phyloP scores from a whole-genome alignment of 2,888 invertebrate genomes.

The Drosophila neonasuta region DNA sequence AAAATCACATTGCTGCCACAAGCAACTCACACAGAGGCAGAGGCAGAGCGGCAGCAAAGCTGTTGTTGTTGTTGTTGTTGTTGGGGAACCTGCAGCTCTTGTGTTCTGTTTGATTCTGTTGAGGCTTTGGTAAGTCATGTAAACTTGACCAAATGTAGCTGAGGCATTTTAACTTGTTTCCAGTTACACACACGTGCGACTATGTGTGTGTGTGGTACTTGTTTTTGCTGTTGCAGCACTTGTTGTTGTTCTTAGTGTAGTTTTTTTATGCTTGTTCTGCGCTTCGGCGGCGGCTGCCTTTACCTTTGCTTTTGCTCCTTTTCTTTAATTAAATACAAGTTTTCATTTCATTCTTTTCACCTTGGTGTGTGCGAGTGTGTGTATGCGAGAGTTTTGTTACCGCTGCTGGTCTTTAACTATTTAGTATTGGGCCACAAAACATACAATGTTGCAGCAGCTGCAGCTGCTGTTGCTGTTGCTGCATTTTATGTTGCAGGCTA shows the following conservation, averaged over 20 bases:
- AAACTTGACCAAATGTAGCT: slow-evolving; percentile 74
- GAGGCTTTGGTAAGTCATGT: slow-evolving; percentile 57
- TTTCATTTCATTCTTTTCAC: slow-evolving; percentile 71
- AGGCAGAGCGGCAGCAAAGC: too few species aligned
- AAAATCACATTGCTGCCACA: slow-evolving; percentile 61
- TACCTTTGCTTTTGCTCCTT: slow-evolving; percentile 47
- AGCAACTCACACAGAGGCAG: slow-evolving; percentile 2
- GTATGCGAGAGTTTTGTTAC: slow-evolving; percentile 7
- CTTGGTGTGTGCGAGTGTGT: slow-evolving; percentile 29
- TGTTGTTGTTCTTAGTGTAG: slow-evolving; percentile 34
- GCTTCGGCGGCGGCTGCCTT: slow-evolving; percentile 30
- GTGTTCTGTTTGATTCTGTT: slow-evolving; percentile 29
- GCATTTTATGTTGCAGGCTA: slow-evolving; percentile 29
- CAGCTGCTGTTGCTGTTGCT: slow-evolving; percentile 17
- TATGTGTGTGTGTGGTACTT: slow-evolving; percentile 48
- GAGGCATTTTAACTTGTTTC: slow-evolving; percentile 75
- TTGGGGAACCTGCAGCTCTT: slow-evolving; percentile 45
- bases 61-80: too few species aligned
- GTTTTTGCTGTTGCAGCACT: slow-evolving; percentile 47
- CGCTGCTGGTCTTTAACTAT: slow-evolving; percentile 46
- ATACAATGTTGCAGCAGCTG: slow-evolving; percentile 49
- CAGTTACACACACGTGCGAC: slow-evolving; percentile 52
- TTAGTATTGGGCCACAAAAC: slow-evolving; percentile 50
- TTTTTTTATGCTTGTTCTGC: slow-evolving; percentile 39
- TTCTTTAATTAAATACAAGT: slow-evolving; percentile 76